Base-by-base conservation (phyloP, 2,797 vertebrate genomes). In the Eleutherodactylus coqui region DNA sequence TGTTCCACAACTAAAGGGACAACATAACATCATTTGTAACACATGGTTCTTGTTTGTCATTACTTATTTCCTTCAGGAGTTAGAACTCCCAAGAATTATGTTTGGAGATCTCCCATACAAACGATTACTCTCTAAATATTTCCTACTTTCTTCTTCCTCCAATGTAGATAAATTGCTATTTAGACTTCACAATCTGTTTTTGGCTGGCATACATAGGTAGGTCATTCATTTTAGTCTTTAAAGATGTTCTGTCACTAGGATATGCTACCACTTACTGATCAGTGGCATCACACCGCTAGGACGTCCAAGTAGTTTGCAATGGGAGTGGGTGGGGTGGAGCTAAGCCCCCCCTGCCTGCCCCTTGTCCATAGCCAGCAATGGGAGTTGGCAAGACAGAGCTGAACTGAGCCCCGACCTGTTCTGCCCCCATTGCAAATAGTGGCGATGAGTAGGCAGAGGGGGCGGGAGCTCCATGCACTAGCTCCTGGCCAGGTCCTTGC, bases 21-120 rank as follows among this genome's bases (percentile, higher is more conserved):
- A 78, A 7, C n/a, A 77, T 55, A 45, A 69, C 79, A 6, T 60
- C 47, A 17, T 19, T 34, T 76, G 24, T 53, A 29, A 41, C 43
- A 82, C 38, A 38, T 81, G 84, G 36, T 80, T 75, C 53, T 81
- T 36, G 51, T 85, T 80, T 80, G 43, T 62, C 58, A 76, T 27
- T 75, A 19, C 17, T 38, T 41, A 62, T 45, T 75, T 24, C 45
- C 55, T 75, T 41, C n/a, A 21, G 13, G 16, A 21, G 24, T 67
- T 38, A 47, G 17, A 72, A 24, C 38, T 75, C 80, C 58, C 45
- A 29, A 73, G 60, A 53, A 51, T 55, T 4, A 9, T 10, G 34
- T 49, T 55, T 53, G 29, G 72, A 86, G 82, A 69, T n/a, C 13
- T 70, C 27, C 27, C 36, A 64, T 55, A 36, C 17, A 55, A 72